These are phyloP conservation scores for Caretta caretta DNA, from an alignment of 2,113 vertebrate species.

Conservation along the genomic window DNA sequence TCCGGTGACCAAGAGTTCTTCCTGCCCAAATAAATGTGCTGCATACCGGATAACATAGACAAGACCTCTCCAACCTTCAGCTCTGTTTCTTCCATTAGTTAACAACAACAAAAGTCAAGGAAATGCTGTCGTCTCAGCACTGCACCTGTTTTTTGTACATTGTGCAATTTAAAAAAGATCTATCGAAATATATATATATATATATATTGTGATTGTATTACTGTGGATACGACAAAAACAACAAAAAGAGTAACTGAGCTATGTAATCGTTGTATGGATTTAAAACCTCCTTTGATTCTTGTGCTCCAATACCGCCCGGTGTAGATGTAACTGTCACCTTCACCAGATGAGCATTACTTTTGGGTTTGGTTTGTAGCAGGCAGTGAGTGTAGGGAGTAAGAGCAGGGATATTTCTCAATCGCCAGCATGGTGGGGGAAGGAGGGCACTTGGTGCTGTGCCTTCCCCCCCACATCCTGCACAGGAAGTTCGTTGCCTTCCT, in stretches of 20 bases:
- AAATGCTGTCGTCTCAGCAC: conserved; percentile 88
- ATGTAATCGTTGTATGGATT: conserved; percentile 70
- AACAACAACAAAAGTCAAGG: conserved; percentile 70
- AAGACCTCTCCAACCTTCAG: not conserved
- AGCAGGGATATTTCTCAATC: not conserved
- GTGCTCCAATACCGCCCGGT: not conserved
- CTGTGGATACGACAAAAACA: conserved; percentile 85
- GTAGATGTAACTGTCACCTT: not conserved
- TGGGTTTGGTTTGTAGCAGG: not conserved
- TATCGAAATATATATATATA: conserved; percentile 77
- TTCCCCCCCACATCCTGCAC: not conserved
- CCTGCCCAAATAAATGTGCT: conserved; percentile 41
- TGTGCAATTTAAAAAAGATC: conserved; percentile 95
- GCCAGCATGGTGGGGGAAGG: not conserved
- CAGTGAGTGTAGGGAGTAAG: not conserved
- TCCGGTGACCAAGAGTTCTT: conserved; percentile 54
- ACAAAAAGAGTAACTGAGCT: conserved; percentile 76
- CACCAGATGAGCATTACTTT: not conserved
- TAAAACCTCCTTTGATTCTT: conserved; percentile 45
- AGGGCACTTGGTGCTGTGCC: accelerated
- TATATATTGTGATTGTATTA: conserved; percentile 92
- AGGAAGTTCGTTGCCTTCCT: not conserved
- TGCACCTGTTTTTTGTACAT: conserved; percentile 92
- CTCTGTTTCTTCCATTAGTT: conserved; percentile 16
- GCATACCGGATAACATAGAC: conserved; percentile 34